A percentile compares a stretch with the other conserved stretches of the same genome.
These are phyloP conservation scores for Timandra comae DNA, from an alignment of 2,888 invertebrate species.

Conservation along the genomic window DNA sequence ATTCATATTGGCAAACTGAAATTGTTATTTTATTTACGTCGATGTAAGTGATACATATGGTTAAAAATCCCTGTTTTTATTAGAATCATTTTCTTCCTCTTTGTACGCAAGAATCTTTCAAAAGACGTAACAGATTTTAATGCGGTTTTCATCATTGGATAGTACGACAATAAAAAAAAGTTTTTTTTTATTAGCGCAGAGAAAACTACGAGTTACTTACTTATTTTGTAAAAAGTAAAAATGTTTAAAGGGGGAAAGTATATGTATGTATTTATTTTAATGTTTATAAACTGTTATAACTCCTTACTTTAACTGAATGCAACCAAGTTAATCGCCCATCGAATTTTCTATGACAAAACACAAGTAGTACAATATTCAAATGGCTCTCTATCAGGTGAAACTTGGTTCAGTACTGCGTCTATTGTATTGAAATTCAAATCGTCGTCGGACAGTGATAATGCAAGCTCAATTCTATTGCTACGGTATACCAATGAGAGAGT, in stretches of 20 bases:
- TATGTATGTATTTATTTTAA: background rate
- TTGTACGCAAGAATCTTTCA: too few species aligned
- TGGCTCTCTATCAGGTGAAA: background rate
- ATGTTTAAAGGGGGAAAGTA: background rate
- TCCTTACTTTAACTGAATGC: too few species aligned
- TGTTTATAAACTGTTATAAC: background rate
- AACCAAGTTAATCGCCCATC: background rate
- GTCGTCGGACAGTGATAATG: constrained; percentile 14
- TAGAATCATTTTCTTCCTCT: too few species aligned
- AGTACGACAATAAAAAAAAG: too few species aligned
- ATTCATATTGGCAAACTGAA: background rate
- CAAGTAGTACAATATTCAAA: background rate
- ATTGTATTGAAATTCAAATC: constrained; percentile 20
- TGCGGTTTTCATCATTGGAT: too few species aligned
- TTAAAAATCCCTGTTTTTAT: too few species aligned
- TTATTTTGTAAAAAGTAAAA: too few species aligned
- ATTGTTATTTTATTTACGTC: background rate
- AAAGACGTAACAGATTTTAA: too few species aligned
- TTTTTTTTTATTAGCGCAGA: too few species aligned
- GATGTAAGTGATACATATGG: too few species aligned
- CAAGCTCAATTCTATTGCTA: constrained; percentile 14
- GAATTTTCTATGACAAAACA: background rate
- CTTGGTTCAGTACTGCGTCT: background rate
- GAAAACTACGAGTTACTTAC: too few species aligned
- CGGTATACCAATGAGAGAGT: constrained; percentile 18